Conservation (phyloP, 2,797 vertebrate genomes). For the Triplophysa bombifrons region DNA sequence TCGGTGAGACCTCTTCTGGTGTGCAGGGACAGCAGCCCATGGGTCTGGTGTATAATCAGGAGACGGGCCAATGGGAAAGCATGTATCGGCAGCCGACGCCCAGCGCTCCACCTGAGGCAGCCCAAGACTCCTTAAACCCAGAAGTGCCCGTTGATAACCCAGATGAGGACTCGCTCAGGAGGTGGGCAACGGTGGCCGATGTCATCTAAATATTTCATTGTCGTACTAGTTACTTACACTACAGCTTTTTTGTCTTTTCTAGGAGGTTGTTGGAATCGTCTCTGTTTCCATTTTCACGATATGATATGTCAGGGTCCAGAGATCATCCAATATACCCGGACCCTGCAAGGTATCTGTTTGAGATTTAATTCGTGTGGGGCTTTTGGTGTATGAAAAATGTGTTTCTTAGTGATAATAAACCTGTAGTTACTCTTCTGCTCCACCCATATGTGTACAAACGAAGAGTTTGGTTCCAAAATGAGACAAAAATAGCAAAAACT, state of each 20-base stretch:
- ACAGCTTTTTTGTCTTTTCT: conserved; percentile 51
- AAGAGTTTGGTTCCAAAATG: too few species aligned
- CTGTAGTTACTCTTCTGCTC: too few species aligned
- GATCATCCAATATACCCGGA: conserved; percentile 99
- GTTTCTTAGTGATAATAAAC: not conserved
- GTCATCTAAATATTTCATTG: not conserved
- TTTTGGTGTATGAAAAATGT: too few species aligned
- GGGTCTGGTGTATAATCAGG: conserved; percentile 96
- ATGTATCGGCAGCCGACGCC: conserved; percentile 90
- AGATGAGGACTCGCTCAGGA: conserved; percentile 95
- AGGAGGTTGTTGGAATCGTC: conserved; percentile 97
- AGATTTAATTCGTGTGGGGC: not conserved
- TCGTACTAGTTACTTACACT: not conserved
- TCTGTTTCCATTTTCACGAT: conserved; percentile 93
- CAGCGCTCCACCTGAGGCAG: conserved; percentile 83
- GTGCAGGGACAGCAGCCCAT: conserved; percentile 89
- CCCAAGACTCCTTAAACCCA: conserved; percentile 97
- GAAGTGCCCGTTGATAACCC: conserved; percentile 97
- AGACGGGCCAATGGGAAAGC: conserved; percentile 95
- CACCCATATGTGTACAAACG: too few species aligned
- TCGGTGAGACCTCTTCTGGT: conserved; percentile 71
- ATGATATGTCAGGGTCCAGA: conserved; percentile 94
- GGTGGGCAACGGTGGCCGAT: conserved; percentile 69
- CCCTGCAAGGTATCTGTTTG: conserved; percentile 86
- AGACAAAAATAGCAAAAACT: too few species aligned